Conservation (phyloP, 1,140 invertebrate species). For the Diplogasteroides magnus region DNA sequence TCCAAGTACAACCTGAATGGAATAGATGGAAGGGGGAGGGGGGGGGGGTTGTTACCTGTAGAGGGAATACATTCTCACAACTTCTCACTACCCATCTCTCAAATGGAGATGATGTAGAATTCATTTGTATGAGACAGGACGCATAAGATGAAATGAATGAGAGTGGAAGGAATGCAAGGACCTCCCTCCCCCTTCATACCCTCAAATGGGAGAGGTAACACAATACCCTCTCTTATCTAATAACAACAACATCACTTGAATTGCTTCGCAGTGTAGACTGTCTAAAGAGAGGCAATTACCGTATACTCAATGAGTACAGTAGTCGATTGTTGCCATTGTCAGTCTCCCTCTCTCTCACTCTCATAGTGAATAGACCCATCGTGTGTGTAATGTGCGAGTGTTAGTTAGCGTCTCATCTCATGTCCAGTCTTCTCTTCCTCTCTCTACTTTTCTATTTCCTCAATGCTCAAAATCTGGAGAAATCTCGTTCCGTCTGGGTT, state of each 20-base stretch:
- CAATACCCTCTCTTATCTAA: no score
- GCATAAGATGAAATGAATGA: neutral
- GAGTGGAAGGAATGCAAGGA: neutral
- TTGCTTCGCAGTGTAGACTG: no score
- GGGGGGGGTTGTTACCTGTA: neutral
- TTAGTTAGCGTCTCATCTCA: constrained; percentile 1
- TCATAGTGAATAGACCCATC: neutral
- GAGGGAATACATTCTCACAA: neutral
- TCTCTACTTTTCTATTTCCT: constrained; percentile 1
- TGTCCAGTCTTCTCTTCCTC: constrained; percentile 11
- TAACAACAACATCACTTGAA: no score
- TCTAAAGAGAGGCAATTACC: neutral
- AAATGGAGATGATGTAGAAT: neutral
- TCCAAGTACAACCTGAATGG: neutral
- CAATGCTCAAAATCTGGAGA: constrained; percentile 37
- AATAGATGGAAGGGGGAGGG: neutral
- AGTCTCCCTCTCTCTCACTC: neutral
- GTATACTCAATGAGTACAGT: neutral
- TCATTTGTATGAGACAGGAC: neutral
- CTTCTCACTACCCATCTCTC: neutral
- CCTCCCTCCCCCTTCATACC: neutral
- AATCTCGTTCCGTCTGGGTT: constrained; percentile 52
- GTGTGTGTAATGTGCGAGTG: neutral
- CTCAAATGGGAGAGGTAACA: no score
- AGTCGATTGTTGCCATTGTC: neutral